Percentiles rank a stretch among this genome's conserved stretches.
Evolutionary conservation across 1,140 invertebrate species (phyloP).

Genomic region (Trachelipus rathkii): DNA sequence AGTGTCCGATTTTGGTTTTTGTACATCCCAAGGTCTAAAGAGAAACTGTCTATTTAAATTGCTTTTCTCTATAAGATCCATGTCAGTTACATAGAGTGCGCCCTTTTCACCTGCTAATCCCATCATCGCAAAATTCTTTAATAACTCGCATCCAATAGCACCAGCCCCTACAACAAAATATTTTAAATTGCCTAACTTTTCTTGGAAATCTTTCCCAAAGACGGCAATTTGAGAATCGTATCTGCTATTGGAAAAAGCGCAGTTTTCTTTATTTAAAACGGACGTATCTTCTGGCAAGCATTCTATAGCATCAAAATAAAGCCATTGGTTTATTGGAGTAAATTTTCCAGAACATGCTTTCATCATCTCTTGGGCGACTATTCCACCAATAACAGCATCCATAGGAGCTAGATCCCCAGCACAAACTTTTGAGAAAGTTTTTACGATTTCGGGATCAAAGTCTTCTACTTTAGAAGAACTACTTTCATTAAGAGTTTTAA

Average conservation of each 20-base stretch:
- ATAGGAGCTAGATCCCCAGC: conserved; percentile 85
- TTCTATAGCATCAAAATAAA: conserved; percentile 95
- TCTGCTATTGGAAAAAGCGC: conserved; percentile 55
- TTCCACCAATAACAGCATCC: conserved; percentile 78
- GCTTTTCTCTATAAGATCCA: conserved; percentile 98
- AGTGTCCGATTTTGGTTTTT: conserved; percentile 84
- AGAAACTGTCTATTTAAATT: conserved; percentile 98
- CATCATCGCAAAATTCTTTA: conserved; percentile 99
- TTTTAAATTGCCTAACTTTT: conserved; percentile 67
- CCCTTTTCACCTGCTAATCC: conserved; percentile 74
- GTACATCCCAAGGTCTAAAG: conserved; percentile 90
- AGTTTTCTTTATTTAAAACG: conserved; percentile 65
- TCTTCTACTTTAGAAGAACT: conserved; percentile 62
- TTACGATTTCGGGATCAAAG: conserved; percentile 67
- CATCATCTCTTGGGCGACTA: conserved; percentile 68
- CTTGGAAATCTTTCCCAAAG: conserved; percentile 86
- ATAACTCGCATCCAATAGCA: conserved; percentile 96
- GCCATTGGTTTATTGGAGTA: conserved; percentile 87
- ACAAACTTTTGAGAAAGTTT: conserved; percentile 69
- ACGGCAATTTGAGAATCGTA: conserved; percentile 93
- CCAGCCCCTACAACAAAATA: conserved; percentile 90
- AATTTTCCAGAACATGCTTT: conserved; percentile 98
- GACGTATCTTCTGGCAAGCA: conserved; percentile 69
- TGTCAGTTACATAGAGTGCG: conserved; percentile 86
- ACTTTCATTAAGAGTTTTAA: conserved; percentile 57